phyloP scores from a whole-genome alignment of 2,797 vertebrate species.

The Xiphophorus birchmanni region DNA sequence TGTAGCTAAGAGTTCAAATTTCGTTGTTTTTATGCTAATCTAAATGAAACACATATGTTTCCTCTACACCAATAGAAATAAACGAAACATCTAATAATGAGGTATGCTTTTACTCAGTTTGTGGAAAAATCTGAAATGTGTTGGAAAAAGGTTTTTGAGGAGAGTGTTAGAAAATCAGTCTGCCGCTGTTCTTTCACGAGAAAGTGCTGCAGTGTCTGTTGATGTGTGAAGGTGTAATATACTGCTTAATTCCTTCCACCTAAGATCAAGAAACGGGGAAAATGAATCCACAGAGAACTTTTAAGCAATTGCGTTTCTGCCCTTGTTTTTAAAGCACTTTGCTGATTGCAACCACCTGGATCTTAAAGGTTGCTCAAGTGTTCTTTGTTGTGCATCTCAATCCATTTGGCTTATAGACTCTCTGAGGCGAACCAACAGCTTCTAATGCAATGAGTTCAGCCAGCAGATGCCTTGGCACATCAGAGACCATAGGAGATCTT shows the following conservation, averaged over 20 bases:
- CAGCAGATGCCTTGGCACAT: not conserved
- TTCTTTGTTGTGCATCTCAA: slow-evolving; percentile 38
- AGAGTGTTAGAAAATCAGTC: not conserved
- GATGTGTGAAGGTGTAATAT: not conserved
- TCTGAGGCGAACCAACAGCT: slow-evolving; percentile 18
- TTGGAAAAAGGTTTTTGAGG: not conserved
- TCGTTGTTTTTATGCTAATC: not conserved
- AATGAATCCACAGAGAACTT: not conserved
- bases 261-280: not conserved
- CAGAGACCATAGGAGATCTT: slow-evolving; percentile 5
- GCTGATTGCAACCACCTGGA: slow-evolving; percentile 60
- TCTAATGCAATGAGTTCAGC: slow-evolving; percentile 52
- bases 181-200: not conserved
- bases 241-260: not conserved
- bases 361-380: slow-evolving; percentile 27
- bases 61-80: not conserved
- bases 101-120: not conserved
- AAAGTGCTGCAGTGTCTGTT: not conserved
- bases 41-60: not conserved
- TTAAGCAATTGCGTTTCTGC: slow-evolving; percentile 8
- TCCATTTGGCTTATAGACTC: slow-evolving; percentile 68
- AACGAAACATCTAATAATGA: not conserved
- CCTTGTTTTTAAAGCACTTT: slow-evolving; percentile 58
- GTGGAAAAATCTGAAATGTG: not conserved
- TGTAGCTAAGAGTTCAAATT: not conserved